phyloP scores from a whole-genome alignment of 2,888 invertebrate species.

The Acanthosepion lycidas region DNA sequence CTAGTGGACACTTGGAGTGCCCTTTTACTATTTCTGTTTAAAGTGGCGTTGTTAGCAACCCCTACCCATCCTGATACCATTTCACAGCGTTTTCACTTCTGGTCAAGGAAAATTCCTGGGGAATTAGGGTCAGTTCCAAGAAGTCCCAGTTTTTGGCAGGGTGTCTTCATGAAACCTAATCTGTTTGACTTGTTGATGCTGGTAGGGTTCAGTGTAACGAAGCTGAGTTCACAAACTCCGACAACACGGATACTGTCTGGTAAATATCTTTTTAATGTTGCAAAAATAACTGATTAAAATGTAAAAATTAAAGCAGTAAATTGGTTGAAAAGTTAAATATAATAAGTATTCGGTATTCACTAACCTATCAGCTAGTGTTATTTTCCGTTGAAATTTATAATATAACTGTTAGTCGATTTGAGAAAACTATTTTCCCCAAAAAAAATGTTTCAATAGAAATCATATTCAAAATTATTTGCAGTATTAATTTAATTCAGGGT shows the following conservation, averaged over 20 bases:
- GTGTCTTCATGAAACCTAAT: neutral
- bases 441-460: no score
- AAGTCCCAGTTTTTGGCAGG: neutral
- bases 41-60: neutral
- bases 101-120: neutral
- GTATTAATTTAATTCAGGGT: no score
- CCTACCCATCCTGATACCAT: neutral
- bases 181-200: neutral
- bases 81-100: neutral
- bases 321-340: no score
- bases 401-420: no score
- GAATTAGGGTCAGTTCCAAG: conserved; percentile 21
- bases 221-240: neutral
- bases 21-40: neutral
- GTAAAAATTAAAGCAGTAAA: no score
- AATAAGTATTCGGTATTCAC: no score
- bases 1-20: neutral
- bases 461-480: no score
- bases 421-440: no score
- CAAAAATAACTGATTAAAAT: no score
- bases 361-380: no score
- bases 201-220: neutral
- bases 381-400: no score
- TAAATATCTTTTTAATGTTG: neutral
- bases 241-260: neutral